Evolutionary conservation across 2,113 vertebrate genomes (phyloP).

Genomic region (Cheilinus undulatus): DNA sequence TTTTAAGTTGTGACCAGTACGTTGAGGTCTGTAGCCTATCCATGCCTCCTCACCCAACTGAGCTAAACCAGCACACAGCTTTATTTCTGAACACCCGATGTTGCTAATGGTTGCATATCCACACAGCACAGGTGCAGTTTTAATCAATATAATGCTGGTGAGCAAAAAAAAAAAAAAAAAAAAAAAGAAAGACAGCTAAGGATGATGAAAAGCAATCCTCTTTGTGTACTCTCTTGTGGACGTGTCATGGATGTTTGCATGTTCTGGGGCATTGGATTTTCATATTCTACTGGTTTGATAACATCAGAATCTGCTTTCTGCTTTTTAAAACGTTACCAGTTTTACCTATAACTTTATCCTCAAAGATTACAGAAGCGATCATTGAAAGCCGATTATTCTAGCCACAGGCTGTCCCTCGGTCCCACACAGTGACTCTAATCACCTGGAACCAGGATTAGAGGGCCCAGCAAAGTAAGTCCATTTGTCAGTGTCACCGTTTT

Average conservation of each 20-base stretch:
- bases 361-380: background rate
- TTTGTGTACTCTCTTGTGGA: background rate
- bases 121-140: no score
- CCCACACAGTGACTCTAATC: slow-evolving; percentile 22
- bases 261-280: background rate
- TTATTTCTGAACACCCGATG: no score
- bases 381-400: slow-evolving; percentile 9
- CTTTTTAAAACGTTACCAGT: background rate
- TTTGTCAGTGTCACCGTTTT: slow-evolving; percentile 56
- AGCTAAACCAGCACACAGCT: no score
- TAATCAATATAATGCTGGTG: no score
- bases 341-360: slow-evolving; percentile 1
- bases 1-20: no score
- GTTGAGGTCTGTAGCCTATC: no score
- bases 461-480: slow-evolving; percentile 40
- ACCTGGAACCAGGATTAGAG: slow-evolving; percentile 26
- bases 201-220: background rate
- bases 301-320: background rate
- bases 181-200: no score
- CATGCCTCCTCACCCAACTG: no score
- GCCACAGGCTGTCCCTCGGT: slow-evolving; percentile 7
- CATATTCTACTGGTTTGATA: background rate
- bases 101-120: no score
- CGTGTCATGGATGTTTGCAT: background rate
- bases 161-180: no score